A percentile compares a stretch with the other conserved stretches of the same genome.
These are phyloP conservation scores for Hypolimnas misippus DNA, from an alignment of 2,888 invertebrate species.

Conservation along the genomic window DNA sequence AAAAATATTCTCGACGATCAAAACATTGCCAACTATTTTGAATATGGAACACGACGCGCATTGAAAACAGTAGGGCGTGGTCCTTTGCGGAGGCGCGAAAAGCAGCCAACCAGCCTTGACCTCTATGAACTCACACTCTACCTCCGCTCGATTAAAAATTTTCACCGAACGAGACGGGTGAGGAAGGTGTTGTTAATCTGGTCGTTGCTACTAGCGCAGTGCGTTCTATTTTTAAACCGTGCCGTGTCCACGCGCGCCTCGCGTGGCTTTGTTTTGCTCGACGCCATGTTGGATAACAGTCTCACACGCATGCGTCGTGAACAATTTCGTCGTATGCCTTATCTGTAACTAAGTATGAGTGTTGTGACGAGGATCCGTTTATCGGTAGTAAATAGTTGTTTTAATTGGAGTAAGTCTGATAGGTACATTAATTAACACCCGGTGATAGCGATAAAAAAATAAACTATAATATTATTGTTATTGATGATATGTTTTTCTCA, in stretches of 20 bases:
- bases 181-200: constrained; percentile 52
- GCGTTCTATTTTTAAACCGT: constrained; percentile 72
- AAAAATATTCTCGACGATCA: constrained; percentile 33
- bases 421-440: constrained; percentile 49
- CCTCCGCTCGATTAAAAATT: constrained; percentile 36
- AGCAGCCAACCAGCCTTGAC: constrained; percentile 50
- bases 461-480: constrained; percentile 41
- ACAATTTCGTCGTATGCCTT: constrained; percentile 59
- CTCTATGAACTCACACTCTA: constrained; percentile 41
- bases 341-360: constrained; percentile 59
- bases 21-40: constrained; percentile 60
- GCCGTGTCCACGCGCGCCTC: constrained; percentile 68
- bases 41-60: constrained; percentile 55
- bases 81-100: constrained; percentile 55
- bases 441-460: constrained; percentile 42
- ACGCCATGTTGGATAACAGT: constrained; percentile 53
- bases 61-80: constrained; percentile 69
- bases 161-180: constrained; percentile 39
- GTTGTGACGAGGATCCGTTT: constrained; percentile 48
- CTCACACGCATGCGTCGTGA: constrained; percentile 71
- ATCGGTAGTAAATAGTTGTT: constrained; percentile 54
- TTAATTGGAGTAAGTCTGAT: constrained; percentile 61
- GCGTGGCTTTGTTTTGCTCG: constrained; percentile 80
- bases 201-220: constrained; percentile 54
- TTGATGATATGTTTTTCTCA: constrained; percentile 15